Evolutionary conservation across 2,113 vertebrate species (phyloP).

Genomic region (Ictalurus punctatus): DNA sequence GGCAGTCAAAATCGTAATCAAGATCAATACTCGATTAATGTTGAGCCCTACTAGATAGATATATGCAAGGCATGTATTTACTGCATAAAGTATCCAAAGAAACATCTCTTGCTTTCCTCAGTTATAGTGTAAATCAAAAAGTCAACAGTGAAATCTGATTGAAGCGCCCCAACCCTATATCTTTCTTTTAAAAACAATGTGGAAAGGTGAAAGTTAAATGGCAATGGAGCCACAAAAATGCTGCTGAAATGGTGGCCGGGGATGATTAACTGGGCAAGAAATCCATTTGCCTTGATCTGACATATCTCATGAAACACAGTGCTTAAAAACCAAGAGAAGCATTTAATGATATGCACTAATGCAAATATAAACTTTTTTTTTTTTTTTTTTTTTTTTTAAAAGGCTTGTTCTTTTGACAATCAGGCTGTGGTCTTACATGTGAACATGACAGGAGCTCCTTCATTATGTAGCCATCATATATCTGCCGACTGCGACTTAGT

Average conservation of each 20-base stretch:
- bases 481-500: conserved; percentile 84
- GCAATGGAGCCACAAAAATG: neutral
- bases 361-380: too few species aligned
- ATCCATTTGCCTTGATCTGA: neutral
- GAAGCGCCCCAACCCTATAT: neutral
- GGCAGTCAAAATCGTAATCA: too few species aligned
- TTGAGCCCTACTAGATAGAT: too few species aligned
- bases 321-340: neutral
- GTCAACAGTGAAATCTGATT: neutral
- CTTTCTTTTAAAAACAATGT: conserved; percentile 7
- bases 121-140: neutral
- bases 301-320: neutral
- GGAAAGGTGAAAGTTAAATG: neutral
- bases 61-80: neutral
- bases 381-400: neutral
- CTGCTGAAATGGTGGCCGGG: neutral
- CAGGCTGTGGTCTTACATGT: conserved; percentile 76
- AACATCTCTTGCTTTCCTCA: neutral
- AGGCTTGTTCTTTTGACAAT: neutral
- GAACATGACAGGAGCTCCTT: conserved; percentile 96
- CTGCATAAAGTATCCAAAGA: neutral
- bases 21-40: too few species aligned
- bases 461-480: conserved; percentile 96
- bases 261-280: neutral
- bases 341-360: neutral